These are phyloP conservation scores for Mustela nigripes DNA, from an alignment of 2,113 vertebrate species.

Conservation along the genomic window DNA sequence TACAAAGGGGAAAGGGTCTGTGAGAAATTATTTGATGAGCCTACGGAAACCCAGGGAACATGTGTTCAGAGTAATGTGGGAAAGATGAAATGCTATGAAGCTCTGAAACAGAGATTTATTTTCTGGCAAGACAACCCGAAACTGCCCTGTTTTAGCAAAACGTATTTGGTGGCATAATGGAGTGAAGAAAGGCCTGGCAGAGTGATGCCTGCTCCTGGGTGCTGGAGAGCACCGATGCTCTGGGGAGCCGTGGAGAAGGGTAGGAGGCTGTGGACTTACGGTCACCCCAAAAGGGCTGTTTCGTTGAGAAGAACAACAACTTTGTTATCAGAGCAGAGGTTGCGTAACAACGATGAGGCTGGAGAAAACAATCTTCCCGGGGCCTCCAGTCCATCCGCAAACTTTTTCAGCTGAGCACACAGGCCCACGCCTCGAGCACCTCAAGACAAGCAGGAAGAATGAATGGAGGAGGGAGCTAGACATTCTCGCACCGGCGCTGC, in stretches of 20 bases:
- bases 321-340: background rate
- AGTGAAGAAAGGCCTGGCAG: background rate
- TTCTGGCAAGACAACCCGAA: constrained; percentile 68
- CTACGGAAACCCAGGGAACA: constrained; percentile 62
- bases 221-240: rapidly evolving
- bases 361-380: background rate
- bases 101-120: constrained; percentile 69
- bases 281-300: no score
- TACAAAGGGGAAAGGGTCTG: background rate
- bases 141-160: constrained; percentile 56
- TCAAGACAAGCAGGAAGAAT: background rate
- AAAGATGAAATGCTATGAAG: constrained; percentile 57
- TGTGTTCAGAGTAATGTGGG: constrained; percentile 2
- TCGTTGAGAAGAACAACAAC: background rate
- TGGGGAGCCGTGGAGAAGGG: rapidly evolving
- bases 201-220: background rate
- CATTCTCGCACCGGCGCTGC: background rate
- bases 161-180: background rate
- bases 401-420: background rate
- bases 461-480: background rate
- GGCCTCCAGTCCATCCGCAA: background rate
- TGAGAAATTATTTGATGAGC: constrained; percentile 43
- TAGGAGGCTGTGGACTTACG: background rate
- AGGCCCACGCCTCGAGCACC: background rate
- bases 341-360: background rate